Evolutionary conservation across 2,888 invertebrate genomes (phyloP).

Genomic region (Stratiomys singularior): DNA sequence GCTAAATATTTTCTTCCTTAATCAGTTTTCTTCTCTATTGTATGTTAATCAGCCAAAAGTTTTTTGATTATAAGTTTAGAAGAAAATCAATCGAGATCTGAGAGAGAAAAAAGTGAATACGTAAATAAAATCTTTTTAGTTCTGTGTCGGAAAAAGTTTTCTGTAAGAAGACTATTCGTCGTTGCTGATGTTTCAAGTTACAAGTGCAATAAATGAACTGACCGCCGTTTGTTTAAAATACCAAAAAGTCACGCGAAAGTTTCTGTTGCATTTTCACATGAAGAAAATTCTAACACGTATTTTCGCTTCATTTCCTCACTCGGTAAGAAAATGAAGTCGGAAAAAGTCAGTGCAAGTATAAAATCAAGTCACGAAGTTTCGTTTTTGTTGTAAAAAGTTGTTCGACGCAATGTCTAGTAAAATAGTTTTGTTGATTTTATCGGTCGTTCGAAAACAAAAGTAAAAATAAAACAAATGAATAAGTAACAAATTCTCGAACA

Average conservation of each 20-base stretch:
- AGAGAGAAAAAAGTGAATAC: slow-evolving; percentile 44
- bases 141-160: slow-evolving; percentile 17
- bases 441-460: slow-evolving; percentile 16
- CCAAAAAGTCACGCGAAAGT: slow-evolving; percentile 1
- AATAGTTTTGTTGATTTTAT: slow-evolving; percentile 33
- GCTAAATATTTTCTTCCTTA: slow-evolving; percentile 31
- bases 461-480: slow-evolving; percentile 28
- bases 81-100: slow-evolving; percentile 6
- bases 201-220: slow-evolving; percentile 4
- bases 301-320: slow-evolving; percentile 5
- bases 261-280: neutral
- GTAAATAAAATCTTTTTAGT: slow-evolving; percentile 33
- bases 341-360: slow-evolving; percentile 32
- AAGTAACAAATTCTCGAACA: slow-evolving; percentile 38
- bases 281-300: neutral
- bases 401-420: neutral
- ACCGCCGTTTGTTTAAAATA: neutral
- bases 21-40: slow-evolving; percentile 5
- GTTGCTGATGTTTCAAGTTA: neutral
- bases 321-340: slow-evolving; percentile 21
- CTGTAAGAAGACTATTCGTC: neutral
- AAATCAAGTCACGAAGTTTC: slow-evolving; percentile 31
- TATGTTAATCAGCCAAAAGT: slow-evolving; percentile 35
- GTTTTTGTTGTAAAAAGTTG: slow-evolving; percentile 38
- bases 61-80: slow-evolving; percentile 37